Evolutionary conservation across 2,113 vertebrate species (phyloP).

Genomic region (Anser brachyrhynchus): DNA sequence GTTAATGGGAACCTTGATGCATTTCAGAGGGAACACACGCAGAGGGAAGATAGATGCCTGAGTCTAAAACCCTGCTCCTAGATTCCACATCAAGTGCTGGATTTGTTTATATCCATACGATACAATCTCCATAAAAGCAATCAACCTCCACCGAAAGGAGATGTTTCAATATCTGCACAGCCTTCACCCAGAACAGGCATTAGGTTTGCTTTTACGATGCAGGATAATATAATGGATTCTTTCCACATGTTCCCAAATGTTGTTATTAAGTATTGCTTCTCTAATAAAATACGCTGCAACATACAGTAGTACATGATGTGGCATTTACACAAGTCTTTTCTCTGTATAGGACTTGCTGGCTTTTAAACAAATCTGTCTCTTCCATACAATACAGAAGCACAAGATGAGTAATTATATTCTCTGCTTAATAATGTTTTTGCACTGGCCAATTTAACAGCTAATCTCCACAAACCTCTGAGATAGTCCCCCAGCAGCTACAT

Average conservation of each 20-base stretch:
- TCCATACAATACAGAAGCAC: slow-evolving; percentile 31
- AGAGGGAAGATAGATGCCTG: slow-evolving; percentile 17
- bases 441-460: slow-evolving; percentile 72
- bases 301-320: slow-evolving; percentile 38
- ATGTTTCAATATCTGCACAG: slow-evolving; percentile 47
- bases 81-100: slow-evolving; percentile 30
- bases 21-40: slow-evolving; percentile 1
- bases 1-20: slow-evolving; percentile 58
- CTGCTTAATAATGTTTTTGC: slow-evolving; percentile 68
- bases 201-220: slow-evolving; percentile 54
- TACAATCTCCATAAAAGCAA: slow-evolving; percentile 66
- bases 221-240: slow-evolving; percentile 53
- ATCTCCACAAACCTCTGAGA: slow-evolving; percentile 66
- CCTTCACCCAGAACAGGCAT: slow-evolving; percentile 20
- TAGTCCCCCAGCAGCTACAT: slow-evolving; percentile 53
- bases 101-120: slow-evolving; percentile 65
- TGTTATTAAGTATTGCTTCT: slow-evolving; percentile 55
- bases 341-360: slow-evolving; percentile 2
- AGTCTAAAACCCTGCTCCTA: slow-evolving; percentile 29
- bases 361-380: slow-evolving; percentile 59
- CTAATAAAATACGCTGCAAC: slow-evolving; percentile 62
- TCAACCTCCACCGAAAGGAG: slow-evolving; percentile 40
- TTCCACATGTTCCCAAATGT: slow-evolving; percentile 46
- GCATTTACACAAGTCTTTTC: slow-evolving; percentile 30
- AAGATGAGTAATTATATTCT: slow-evolving; percentile 57